Conservation (phyloP, 1,140 invertebrate genomes). For the Meloidogyne floridensis region DNA sequence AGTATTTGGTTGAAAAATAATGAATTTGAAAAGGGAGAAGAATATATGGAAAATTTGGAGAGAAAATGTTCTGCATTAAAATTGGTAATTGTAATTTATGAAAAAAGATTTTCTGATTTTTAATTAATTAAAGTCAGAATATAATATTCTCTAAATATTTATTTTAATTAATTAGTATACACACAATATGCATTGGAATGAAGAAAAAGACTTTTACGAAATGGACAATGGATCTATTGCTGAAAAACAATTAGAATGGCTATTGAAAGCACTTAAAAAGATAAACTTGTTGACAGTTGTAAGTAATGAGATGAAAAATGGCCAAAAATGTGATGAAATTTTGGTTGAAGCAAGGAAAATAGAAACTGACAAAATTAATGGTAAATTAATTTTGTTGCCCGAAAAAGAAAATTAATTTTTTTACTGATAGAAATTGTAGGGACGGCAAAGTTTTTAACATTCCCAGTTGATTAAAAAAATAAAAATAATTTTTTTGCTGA, state of each 20-base stretch:
- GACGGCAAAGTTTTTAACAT: no score
- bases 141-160: background rate
- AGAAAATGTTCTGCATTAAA: background rate
- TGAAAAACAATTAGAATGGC: slow-evolving; percentile 5
- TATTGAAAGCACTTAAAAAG: background rate
- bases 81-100: background rate
- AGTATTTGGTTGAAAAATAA: background rate
- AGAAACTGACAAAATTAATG: background rate
- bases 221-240: slow-evolving; percentile 5
- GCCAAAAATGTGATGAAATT: background rate
- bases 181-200: slow-evolving; percentile 1
- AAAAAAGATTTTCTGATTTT: no score
- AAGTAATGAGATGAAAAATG: background rate
- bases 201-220: background rate
- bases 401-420: no score
- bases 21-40: slow-evolving; percentile 9
- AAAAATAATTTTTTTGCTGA: no score
- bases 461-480: no score
- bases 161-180: background rate
- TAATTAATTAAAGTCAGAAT: no score
- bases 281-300: background rate
- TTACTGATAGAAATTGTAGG: no score
- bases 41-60: slow-evolving; percentile 5
- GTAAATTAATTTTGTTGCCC: background rate
- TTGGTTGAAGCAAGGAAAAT: background rate